Evolutionary conservation across 1,140 invertebrate species (phyloP).

Genomic region (Oryzaephilus surinamensis): DNA sequence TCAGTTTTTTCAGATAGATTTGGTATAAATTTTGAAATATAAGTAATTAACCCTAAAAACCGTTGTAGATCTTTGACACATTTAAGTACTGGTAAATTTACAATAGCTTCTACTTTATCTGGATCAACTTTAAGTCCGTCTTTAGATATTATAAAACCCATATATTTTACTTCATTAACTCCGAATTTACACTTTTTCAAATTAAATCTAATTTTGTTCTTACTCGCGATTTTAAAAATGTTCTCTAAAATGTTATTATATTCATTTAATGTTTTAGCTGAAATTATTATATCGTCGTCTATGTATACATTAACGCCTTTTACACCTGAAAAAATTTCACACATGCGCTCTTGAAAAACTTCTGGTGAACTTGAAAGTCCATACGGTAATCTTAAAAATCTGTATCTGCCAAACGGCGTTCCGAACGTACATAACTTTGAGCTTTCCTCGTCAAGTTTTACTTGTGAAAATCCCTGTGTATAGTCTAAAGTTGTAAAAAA

Average conservation of each 20-base stretch:
- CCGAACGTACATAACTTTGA: constrained; percentile 13
- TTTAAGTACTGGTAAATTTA: constrained; percentile 15
- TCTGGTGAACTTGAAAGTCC: constrained; percentile 5
- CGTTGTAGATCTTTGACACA: constrained; percentile 23
- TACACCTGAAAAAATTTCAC: constrained; percentile 9
- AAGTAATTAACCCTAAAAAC: constrained; percentile 26
- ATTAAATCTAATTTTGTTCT: too few relatives aligned
- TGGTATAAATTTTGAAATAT: constrained; percentile 23
- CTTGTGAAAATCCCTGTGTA: constrained; percentile 20
- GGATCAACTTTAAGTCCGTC: constrained; percentile 27
- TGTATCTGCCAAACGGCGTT: constrained; percentile 9
- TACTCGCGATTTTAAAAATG: constrained; percentile 1
- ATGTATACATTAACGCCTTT: too few relatives aligned
- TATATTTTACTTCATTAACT: too few relatives aligned
- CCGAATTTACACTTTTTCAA: too few relatives aligned
- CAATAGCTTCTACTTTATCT: constrained; percentile 16
- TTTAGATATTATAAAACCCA: constrained; percentile 27
- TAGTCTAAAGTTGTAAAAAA: constrained; percentile 18
- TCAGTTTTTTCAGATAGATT: constrained; percentile 20
- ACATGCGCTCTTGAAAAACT: constrained; percentile 6
- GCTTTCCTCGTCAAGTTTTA: constrained; percentile 14
- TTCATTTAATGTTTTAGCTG: background rate
- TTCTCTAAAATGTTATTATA: constrained; percentile 1
- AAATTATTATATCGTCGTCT: too few relatives aligned
- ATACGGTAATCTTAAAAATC: constrained; percentile 7